These are phyloP conservation scores for Drosophila pegasa DNA, from an alignment of 2,888 invertebrate genomes.

Conservation along the genomic window DNA sequence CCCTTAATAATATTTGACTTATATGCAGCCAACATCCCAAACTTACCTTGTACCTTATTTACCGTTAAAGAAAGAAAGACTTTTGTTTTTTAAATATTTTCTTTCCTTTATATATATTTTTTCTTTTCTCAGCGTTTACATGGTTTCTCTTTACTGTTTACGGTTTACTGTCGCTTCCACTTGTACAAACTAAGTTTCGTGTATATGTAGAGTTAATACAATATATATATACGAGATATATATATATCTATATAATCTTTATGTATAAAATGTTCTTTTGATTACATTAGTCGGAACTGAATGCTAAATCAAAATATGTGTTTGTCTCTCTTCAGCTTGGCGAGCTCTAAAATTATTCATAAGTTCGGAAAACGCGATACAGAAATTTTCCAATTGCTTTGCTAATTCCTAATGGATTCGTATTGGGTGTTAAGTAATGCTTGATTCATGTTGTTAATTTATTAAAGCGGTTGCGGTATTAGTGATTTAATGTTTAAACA, in stretches of 20 bases:
- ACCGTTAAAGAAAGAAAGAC: conserved; percentile 26
- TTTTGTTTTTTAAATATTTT: conserved; percentile 50
- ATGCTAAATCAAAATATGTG: conserved; percentile 35
- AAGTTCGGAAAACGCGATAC: conserved; percentile 42
- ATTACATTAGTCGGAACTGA: conserved; percentile 67
- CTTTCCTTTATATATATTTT: conserved; percentile 62
- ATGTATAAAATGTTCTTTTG: conserved; percentile 53
- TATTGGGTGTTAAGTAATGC: conserved; percentile 34
- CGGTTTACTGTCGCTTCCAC: conserved; percentile 54
- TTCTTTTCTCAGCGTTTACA: conserved; percentile 67
- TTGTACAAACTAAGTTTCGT: conserved; percentile 65
- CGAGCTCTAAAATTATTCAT: conserved; percentile 60
- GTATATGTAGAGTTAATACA: conserved; percentile 58
- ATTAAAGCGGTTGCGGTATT: conserved; percentile 66
- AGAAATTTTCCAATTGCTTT: conserved; percentile 25
- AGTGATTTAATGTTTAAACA: conserved; percentile 34
- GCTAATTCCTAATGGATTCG: conserved; percentile 44
- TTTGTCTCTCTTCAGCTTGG: conserved; percentile 21
- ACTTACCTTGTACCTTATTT: not conserved
- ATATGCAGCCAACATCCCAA: not conserved
- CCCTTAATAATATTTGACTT: no score
- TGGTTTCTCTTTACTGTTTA: conserved; percentile 44
- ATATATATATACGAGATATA: conserved; percentile 49
- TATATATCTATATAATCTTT: conserved; percentile 33
- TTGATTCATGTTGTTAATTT: conserved; percentile 39